phyloP scores from a whole-genome alignment of 2,888 invertebrate species.

The Bombyx huttoni region DNA sequence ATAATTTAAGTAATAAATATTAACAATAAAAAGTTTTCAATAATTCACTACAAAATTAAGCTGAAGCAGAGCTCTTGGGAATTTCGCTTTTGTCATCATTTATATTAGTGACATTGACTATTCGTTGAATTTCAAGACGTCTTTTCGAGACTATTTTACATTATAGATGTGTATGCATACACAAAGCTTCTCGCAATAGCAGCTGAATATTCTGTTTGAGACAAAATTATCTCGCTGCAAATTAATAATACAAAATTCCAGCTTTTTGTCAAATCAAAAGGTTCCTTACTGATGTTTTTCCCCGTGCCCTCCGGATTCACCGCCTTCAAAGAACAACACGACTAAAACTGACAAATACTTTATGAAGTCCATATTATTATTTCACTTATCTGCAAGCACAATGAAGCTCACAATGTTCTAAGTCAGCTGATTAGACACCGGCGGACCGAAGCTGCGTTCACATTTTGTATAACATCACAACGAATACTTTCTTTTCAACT shows the following conservation, averaged over 20 bases:
- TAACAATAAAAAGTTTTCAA: neutral
- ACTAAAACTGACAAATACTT: conserved; percentile 41
- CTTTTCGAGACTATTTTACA: too few relatives aligned
- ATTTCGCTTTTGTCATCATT: neutral
- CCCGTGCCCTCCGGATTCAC: conserved; percentile 54
- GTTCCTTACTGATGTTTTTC: conserved; percentile 54
- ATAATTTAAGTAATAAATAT: conserved; percentile 7
- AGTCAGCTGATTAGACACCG: conserved; percentile 26
- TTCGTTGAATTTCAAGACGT: neutral
- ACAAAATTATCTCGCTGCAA: too few relatives aligned
- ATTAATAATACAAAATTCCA: too few relatives aligned
- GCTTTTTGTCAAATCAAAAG: neutral
- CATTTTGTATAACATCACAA: conserved; percentile 46
- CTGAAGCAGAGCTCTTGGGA: neutral
- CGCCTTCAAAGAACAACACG: conserved; percentile 36
- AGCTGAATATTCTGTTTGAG: neutral
- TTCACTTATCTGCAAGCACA: conserved; percentile 11
- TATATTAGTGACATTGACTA: neutral
- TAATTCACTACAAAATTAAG: neutral
- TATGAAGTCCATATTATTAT: conserved; percentile 34
- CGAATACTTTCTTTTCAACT: conserved; percentile 33
- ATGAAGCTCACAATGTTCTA: conserved; percentile 24
- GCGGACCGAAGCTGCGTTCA: conserved; percentile 30
- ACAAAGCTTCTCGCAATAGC: neutral
- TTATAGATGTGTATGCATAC: neutral